Evolutionary conservation across 2,888 invertebrate genomes (phyloP).

Genomic region (Mesorhabditis belari): DNA sequence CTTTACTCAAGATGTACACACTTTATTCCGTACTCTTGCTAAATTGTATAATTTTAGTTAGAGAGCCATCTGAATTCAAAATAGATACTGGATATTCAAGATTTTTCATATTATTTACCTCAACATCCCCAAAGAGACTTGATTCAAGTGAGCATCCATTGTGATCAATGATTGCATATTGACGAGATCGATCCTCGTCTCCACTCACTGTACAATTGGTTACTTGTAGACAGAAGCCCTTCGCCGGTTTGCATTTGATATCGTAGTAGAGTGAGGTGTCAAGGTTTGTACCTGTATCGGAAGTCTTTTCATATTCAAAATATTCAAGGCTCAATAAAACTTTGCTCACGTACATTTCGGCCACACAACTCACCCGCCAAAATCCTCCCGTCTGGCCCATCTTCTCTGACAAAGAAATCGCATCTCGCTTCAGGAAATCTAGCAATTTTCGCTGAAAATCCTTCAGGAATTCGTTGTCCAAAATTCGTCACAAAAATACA

Average conservation of each 20-base stretch:
- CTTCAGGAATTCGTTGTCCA: background rate
- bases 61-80: no score
- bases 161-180: slow-evolving; percentile 42
- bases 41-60: no score
- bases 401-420: slow-evolving; percentile 40
- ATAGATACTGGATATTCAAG: no score
- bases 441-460: background rate
- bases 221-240: slow-evolving; percentile 42
- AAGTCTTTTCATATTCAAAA: background rate
- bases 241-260: slow-evolving; percentile 36
- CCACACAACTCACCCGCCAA: slow-evolving; percentile 25
- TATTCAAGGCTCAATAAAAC: background rate
- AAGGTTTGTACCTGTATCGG: slow-evolving; percentile 29
- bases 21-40: no score
- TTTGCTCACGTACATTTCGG: background rate
- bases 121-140: slow-evolving; percentile 42
- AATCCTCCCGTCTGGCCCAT: slow-evolving; percentile 37
- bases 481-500: no score
- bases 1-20: no score
- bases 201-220: slow-evolving; percentile 45
- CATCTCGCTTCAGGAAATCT: slow-evolving; percentile 20
- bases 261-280: slow-evolving; percentile 45
- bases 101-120: slow-evolving; percentile 15
- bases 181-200: slow-evolving; percentile 23
- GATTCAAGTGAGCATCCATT: slow-evolving; percentile 44